Base-by-base conservation (phyloP, 1,140 invertebrate species). In the Phymorhynchus buccinoides region DNA sequence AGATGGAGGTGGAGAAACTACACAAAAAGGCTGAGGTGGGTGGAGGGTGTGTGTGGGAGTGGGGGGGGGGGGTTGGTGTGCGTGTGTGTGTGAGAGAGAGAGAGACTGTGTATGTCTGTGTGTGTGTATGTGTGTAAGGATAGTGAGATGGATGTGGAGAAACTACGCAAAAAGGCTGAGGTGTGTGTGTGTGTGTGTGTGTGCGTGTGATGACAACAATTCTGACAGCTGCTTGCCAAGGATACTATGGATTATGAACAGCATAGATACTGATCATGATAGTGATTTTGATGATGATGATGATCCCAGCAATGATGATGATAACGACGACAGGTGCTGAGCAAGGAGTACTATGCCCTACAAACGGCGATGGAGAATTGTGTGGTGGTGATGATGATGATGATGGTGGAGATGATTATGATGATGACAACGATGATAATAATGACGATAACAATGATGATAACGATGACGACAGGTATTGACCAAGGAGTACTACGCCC, bases 1-100 rank as follows among this genome's bases (percentile, higher is more conserved):
- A 94, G 73, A 86, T 93, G 48, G 93, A 94, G 44, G 89, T 91
- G n/a, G 93, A 94, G 83, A 94, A 94, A 87, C 82, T 92, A 35
- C 89, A 92, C 75, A 93, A 93, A 84, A 94, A 94, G 87, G 80
- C 89, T 27, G 93, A 94, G 89, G 92, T 93, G 82, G 56, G 68
- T 52, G 16, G 7, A 32, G 77, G 37, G 68, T 27, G 68, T 81
- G 4, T 41, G 12, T 18, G n/a, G 30, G 22, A 22, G 12, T 62
- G 18, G 22, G 56, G n/a, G n/a, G 12, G 30, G n/a, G 30, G 22
- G 6, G 12, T 62, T 27, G 22, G 56, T 9, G 6, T 62, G 56
- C n/a, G 56, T 62, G 56, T 62, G 56, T 62, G 6, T 62, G 56
- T 62, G 22, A 4, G 22, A 0, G 56, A 27, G 56, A 7, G 30